These are phyloP conservation scores for Drosophila repleta DNA, from an alignment of 1,140 invertebrate species.

Conservation along the genomic window DNA sequence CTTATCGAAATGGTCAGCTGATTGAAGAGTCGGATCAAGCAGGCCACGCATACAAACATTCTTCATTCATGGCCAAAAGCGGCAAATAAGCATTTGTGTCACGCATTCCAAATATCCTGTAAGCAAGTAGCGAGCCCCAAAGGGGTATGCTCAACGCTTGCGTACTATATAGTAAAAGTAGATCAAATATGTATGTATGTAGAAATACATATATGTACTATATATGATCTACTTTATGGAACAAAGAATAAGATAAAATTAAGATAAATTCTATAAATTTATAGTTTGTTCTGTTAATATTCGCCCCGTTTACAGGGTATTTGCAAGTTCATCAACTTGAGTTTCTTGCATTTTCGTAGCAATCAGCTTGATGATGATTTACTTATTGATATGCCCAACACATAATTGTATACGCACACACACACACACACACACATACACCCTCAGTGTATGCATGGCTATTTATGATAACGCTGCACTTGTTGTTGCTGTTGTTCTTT, in stretches of 20 bases:
- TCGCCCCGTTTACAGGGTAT: slow-evolving; percentile 18
- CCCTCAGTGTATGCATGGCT: slow-evolving; percentile 14
- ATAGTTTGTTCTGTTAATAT: background rate
- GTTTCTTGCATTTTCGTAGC: slow-evolving; percentile 26
- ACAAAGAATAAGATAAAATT: too few relatives aligned
- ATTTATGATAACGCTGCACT: slow-evolving; percentile 59
- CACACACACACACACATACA: background rate
- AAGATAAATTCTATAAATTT: background rate
- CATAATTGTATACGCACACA: slow-evolving; percentile 25
- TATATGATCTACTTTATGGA: too few relatives aligned
- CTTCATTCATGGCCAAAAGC: slow-evolving; percentile 60
- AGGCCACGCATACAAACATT: slow-evolving; percentile 56
- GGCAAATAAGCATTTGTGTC: slow-evolving; percentile 19
- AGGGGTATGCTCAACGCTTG: background rate
- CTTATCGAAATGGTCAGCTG: slow-evolving; percentile 34
- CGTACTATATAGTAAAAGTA: too few relatives aligned
- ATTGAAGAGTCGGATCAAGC: slow-evolving; percentile 37
- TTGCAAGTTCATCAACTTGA: background rate
- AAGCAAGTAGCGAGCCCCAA: background rate
- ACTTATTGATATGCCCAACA: slow-evolving; percentile 75
- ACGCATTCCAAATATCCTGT: slow-evolving; percentile 45
- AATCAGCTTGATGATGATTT: slow-evolving; percentile 50
- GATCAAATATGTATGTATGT: background rate
- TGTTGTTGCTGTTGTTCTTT: slow-evolving; percentile 25
- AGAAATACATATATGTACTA: too few relatives aligned